Conservation (phyloP, 2,113 vertebrate species). For the Candoia aspera region DNA sequence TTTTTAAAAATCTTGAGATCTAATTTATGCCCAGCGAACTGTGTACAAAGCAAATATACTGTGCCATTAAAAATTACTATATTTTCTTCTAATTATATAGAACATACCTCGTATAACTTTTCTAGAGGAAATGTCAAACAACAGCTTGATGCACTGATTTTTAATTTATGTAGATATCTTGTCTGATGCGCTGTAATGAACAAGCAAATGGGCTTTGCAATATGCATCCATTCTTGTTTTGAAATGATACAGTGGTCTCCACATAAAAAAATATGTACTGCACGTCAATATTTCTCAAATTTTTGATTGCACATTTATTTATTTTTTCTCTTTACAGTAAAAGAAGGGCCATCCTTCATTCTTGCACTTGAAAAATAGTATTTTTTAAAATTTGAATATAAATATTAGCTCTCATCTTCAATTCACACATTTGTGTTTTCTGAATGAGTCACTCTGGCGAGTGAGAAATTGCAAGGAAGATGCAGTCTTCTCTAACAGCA, state of each 20-base stretch:
- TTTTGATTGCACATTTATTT: not conserved
- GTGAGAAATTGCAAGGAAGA: not conserved
- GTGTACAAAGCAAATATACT: slow-evolving; percentile 67
- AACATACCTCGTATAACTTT: slow-evolving; percentile 48
- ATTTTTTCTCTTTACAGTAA: not conserved
- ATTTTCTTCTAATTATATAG: slow-evolving; percentile 34
- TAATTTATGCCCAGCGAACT: slow-evolving; percentile 74
- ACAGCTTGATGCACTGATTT: slow-evolving; percentile 50
- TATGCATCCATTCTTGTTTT: not conserved
- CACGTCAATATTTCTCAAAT: not conserved
- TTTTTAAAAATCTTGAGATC: slow-evolving; percentile 55
- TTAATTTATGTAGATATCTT: slow-evolving; percentile 30
- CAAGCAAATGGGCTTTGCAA: slow-evolving; percentile 37
- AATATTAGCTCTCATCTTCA: not conserved
- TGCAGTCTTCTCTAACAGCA: not conserved
- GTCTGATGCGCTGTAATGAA: slow-evolving; percentile 33
- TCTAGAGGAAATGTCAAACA: slow-evolving; percentile 57
- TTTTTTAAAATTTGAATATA: not conserved
- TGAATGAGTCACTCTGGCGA: not conserved
- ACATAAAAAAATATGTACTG: not conserved
- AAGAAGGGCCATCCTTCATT: not conserved
- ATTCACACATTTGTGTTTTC: not conserved
- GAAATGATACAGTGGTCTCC: not conserved
- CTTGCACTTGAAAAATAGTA: not conserved
- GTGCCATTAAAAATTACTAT: slow-evolving; percentile 45